A percentile compares a stretch with the other conserved stretches of the same genome.
Evolutionary conservation across 2,888 invertebrate species (phyloP).

Genomic region (Halictus ligatus): DNA sequence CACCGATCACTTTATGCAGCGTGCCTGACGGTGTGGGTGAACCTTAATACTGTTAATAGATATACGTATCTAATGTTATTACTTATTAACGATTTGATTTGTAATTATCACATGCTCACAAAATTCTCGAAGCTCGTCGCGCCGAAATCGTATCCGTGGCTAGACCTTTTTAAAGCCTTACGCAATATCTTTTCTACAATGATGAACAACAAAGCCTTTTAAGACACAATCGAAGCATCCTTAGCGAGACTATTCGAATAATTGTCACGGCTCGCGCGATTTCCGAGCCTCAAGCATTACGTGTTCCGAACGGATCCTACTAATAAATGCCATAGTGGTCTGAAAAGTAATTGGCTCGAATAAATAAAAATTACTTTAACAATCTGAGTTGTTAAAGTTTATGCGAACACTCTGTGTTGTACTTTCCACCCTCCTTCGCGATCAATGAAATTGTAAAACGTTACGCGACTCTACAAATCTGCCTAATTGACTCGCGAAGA

Average conservation of each 20-base stretch:
- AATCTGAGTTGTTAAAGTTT: conserved; percentile 16
- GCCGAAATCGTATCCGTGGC: conserved; percentile 17
- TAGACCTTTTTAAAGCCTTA: conserved; percentile 17
- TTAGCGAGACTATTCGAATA: conserved; percentile 14
- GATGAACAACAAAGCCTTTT: conserved; percentile 22
- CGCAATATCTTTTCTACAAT: conserved; percentile 42
- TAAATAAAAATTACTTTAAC: conserved; percentile 76
- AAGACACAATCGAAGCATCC: conserved; percentile 26
- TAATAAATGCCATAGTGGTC: conserved; percentile 78
- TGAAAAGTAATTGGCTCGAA: conserved; percentile 76
- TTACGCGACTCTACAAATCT: no score
- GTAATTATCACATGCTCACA: conserved; percentile 54
- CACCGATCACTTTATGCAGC: conserved; percentile 66
- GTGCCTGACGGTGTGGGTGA: conserved; percentile 74
- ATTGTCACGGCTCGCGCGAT: conserved; percentile 44
- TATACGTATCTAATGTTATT: conserved; percentile 80
- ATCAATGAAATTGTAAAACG: no score
- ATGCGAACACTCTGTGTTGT: neutral
- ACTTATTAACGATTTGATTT: conserved; percentile 70
- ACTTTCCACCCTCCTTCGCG: neutral
- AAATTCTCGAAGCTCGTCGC: conserved; percentile 52
- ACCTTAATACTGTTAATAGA: conserved; percentile 79
- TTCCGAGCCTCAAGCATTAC: conserved; percentile 57
- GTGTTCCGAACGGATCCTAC: conserved; percentile 72
- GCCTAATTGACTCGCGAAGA: no score